Evolutionary conservation across 2,113 vertebrate species (phyloP).

Genomic region (Chamaetylas fuelleborni): DNA sequence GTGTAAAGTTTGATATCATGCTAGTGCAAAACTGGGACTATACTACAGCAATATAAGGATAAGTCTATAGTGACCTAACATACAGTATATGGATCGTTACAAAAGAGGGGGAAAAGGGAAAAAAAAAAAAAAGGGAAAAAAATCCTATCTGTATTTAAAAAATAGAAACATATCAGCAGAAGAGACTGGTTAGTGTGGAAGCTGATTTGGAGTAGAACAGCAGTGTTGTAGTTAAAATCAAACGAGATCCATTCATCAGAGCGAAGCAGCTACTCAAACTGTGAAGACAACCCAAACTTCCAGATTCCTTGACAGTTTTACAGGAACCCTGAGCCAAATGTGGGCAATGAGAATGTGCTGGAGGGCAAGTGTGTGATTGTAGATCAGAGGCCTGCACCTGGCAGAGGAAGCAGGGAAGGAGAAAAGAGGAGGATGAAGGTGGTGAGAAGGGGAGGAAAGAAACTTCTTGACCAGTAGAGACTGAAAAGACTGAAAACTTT

Average conservation of each 20-base stretch:
- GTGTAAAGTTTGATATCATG: slow-evolving; percentile 52
- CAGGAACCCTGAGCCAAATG: slow-evolving; percentile 61
- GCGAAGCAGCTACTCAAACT: slow-evolving; percentile 63
- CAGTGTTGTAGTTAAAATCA: neutral
- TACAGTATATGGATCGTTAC: slow-evolving; percentile 32
- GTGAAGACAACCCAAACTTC: slow-evolving; percentile 71
- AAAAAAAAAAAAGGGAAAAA: neutral
- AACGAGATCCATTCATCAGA: slow-evolving; percentile 16
- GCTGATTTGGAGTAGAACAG: neutral
- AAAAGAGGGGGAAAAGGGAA: neutral
- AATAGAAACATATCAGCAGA: slow-evolving; percentile 58
- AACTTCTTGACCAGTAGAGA: neutral
- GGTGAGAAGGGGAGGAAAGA: neutral
- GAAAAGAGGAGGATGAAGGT: neutral
- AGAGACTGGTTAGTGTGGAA: neutral
- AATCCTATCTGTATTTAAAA: slow-evolving; percentile 71
- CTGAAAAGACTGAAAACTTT: slow-evolving; percentile 48
- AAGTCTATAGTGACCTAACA: slow-evolving; percentile 56
- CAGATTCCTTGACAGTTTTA: slow-evolving; percentile 55
- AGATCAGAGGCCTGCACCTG: slow-evolving; percentile 34
- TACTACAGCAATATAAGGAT: slow-evolving; percentile 62
- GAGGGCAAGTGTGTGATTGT: slow-evolving; percentile 49
- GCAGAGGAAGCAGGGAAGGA: slow-evolving; percentile 21
- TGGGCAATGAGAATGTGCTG: slow-evolving; percentile 67
- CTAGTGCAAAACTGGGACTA: slow-evolving; percentile 49